Percentiles rank a stretch among this genome's conserved stretches.
Conservation (phyloP, 2,797 vertebrate species). For the Meriones psammophilus region DNA sequence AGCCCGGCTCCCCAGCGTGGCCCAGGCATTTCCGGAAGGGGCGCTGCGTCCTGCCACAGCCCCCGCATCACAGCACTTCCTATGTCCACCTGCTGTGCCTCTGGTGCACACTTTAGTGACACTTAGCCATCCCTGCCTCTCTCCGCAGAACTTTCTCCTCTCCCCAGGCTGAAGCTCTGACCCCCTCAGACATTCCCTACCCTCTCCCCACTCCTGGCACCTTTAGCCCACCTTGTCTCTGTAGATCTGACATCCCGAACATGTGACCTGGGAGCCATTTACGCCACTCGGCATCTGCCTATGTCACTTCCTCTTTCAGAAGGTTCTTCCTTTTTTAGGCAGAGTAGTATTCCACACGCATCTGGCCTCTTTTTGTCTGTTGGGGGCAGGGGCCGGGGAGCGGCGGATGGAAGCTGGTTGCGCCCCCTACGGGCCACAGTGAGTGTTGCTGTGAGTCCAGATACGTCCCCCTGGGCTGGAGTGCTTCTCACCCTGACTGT, state of each 20-base stretch:
- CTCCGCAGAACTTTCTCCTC: not conserved
- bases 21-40: too few relatives aligned
- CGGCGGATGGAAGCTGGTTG: not conserved
- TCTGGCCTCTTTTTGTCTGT: not conserved
- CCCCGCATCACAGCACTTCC: not conserved
- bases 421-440: not conserved
- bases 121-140: not conserved
- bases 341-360: not conserved
- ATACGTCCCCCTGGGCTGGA: too few relatives aligned
- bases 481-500: not conserved
- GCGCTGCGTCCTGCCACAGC: too few relatives aligned
- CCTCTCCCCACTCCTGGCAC: not conserved
- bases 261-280: not conserved
- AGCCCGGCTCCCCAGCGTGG: too few relatives aligned
- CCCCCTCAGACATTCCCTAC: not conserved
- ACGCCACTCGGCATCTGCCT: not conserved
- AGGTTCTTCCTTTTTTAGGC: not conserved
- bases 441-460: not conserved
- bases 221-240: not conserved
- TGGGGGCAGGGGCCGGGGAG: not conserved
- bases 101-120: not conserved
- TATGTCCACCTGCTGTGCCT: not conserved
- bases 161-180: not conserved
- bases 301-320: not conserved
- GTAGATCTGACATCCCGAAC: not conserved